These are phyloP conservation scores for Percopsis transmontana DNA, from an alignment of 2,113 vertebrate species.

Conservation along the genomic window DNA sequence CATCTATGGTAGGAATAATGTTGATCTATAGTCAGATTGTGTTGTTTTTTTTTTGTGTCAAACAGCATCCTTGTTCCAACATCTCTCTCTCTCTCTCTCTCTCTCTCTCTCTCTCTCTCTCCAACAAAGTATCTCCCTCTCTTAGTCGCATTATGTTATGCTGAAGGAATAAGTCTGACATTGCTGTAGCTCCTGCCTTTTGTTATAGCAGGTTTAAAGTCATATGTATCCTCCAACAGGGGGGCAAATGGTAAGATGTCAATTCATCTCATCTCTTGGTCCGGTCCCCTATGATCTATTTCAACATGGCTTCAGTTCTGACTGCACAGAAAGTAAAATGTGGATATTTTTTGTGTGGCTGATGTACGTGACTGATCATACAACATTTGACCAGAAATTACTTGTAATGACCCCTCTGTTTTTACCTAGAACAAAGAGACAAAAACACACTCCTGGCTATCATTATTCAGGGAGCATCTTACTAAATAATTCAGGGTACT, in stretches of 20 bases:
- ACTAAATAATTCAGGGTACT: conserved; percentile 68
- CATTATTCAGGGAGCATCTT: conserved; percentile 65
- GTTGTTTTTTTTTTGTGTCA: conserved; percentile 57
- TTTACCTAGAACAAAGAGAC: conserved; percentile 42
- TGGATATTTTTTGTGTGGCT: background rate
- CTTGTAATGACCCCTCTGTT: conserved; percentile 70
- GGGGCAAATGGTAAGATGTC: conserved; percentile 72
- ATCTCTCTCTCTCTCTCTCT: background rate
- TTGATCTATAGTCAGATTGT: no score
- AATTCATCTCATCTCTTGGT: conserved; percentile 73
- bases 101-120: conserved; percentile 1
- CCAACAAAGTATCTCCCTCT: conserved; percentile 49
- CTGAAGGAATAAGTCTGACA: conserved; percentile 64
- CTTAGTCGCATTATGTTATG: no score
- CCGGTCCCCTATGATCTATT: conserved; percentile 73
- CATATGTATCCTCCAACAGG: conserved; percentile 63
- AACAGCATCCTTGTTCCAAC: conserved; percentile 45
- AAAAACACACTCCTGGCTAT: conserved; percentile 57
- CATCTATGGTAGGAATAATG: no score
- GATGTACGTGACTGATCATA: conserved; percentile 65
- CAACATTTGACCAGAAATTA: conserved; percentile 72
- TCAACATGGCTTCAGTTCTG: conserved; percentile 55
- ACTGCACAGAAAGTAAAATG: conserved; percentile 61
- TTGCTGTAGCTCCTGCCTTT: conserved; percentile 59
- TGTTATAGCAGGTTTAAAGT: conserved; percentile 68